Evolutionary conservation across 2,797 vertebrate genomes (phyloP).

Genomic region (Dicrostonyx torquatus): DNA sequence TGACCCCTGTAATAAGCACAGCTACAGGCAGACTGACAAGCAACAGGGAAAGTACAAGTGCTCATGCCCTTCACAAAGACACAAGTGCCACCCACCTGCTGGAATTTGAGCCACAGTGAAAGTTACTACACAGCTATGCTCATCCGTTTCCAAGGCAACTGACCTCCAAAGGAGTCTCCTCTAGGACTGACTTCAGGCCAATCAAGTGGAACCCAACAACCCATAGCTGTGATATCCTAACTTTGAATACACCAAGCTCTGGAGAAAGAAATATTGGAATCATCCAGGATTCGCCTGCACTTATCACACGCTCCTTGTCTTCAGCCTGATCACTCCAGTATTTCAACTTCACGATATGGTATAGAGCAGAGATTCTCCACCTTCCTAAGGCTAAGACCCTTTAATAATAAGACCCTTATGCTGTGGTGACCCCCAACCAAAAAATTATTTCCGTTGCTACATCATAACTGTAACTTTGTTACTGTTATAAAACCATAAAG

Average conservation of each 20-base stretch:
- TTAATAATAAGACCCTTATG: not conserved
- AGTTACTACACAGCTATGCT: slow-evolving; percentile 11
- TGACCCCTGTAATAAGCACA: not conserved
- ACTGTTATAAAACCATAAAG: too few relatives aligned
- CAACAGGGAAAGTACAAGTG: not conserved
- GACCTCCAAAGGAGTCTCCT: slow-evolving; percentile 60
- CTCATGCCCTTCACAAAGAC: slow-evolving; percentile 45
- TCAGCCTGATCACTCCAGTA: not conserved
- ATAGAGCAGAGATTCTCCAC: not conserved
- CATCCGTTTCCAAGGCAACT: slow-evolving; percentile 73
- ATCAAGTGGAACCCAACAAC: slow-evolving; percentile 72
- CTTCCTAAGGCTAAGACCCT: not conserved
- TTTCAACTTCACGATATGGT: not conserved
- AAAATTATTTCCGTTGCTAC: not conserved
- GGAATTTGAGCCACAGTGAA: slow-evolving; percentile 50
- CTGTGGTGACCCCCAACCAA: not conserved
- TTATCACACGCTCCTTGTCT: not conserved
- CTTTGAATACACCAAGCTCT: slow-evolving; percentile 60
- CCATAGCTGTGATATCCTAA: slow-evolving; percentile 71
- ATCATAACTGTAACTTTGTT: not conserved
- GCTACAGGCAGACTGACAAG: not conserved
- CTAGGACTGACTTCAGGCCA: slow-evolving; percentile 73
- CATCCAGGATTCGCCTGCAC: not conserved
- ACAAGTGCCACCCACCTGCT: slow-evolving; percentile 51
- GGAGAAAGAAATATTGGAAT: slow-evolving; percentile 55